A percentile compares a stretch with the other conserved stretches of the same genome.
Evolutionary conservation across 2,797 vertebrate species (phyloP).

Genomic region (Kryptolebias ocellatus): DNA sequence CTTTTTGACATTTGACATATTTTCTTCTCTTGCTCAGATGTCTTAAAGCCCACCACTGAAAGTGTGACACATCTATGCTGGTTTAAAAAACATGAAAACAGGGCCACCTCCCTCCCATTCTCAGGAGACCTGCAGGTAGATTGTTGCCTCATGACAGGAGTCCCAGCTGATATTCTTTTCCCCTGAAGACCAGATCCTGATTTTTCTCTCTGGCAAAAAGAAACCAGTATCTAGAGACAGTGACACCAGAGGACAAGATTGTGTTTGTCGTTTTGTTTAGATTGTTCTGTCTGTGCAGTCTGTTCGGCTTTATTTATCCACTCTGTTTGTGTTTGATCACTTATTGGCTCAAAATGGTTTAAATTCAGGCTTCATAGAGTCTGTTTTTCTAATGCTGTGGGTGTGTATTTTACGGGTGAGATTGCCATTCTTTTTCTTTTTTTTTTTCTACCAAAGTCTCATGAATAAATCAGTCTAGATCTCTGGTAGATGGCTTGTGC

Average conservation of each 20-base stretch:
- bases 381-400: neutral
- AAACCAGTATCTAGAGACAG: constrained; percentile 23
- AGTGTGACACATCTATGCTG: neutral
- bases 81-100: constrained; percentile 5
- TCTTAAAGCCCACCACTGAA: neutral
- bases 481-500: constrained; percentile 11
- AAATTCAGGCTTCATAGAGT: neutral
- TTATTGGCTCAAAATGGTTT: constrained; percentile 8
- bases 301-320: constrained; percentile 1
- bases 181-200: constrained; percentile 22
- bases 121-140: constrained; percentile 13
- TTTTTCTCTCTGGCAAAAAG: constrained; percentile 15
- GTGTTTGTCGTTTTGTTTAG: constrained; percentile 41
- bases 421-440: constrained; percentile 1
- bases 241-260: constrained; percentile 19
- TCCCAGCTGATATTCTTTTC: constrained; percentile 17
- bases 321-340: constrained; percentile 8
- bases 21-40: too few species aligned
- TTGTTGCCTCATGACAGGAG: constrained; percentile 12
- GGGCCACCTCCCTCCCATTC: neutral
- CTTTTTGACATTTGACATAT: too few species aligned
- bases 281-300: constrained; percentile 17
- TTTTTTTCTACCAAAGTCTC: constrained; percentile 22
- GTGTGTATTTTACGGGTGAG: neutral
- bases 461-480: constrained; percentile 40